phyloP scores from a whole-genome alignment of 2,888 invertebrate species.

The Pollenia angustigena region DNA sequence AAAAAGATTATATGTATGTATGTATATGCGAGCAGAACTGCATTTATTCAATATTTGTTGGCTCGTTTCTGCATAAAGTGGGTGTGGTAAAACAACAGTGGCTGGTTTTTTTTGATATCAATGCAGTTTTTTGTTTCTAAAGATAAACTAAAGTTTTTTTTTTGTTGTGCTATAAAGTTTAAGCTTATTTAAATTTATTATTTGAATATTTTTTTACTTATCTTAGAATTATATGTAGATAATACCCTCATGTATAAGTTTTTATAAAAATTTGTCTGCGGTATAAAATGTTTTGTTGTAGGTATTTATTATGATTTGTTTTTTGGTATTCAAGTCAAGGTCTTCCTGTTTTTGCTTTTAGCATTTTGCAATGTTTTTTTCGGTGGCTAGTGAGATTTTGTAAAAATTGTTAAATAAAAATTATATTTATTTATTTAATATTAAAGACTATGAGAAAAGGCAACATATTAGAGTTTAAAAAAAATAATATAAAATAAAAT shows the following conservation, averaged over 20 bases:
- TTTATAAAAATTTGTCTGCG: neutral
- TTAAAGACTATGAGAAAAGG: too few relatives aligned
- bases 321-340: conserved; percentile 70
- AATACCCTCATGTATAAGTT: conserved; percentile 11
- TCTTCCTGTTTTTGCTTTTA: conserved; percentile 62
- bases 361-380: conserved; percentile 45
- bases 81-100: conserved; percentile 56
- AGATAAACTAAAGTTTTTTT: conserved; percentile 37
- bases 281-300: conserved; percentile 21
- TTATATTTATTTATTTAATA: neutral
- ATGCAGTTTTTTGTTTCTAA: conserved; percentile 53
- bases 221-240: conserved; percentile 22
- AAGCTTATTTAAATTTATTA: conserved; percentile 36
- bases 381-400: conserved; percentile 26
- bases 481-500: too few relatives aligned
- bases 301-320: conserved; percentile 9
- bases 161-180: conserved; percentile 30
- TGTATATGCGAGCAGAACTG: neutral
- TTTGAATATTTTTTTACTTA: conserved; percentile 43
- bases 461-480: too few relatives aligned
- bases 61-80: conserved; percentile 44
- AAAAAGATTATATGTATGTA: conserved; percentile 8
- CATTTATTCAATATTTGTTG: conserved; percentile 27
- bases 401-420: conserved; percentile 6
- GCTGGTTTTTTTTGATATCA: conserved; percentile 42